Base-by-base conservation (phyloP, 1,140 invertebrate genomes). In the Pachypsylla venusta region DNA sequence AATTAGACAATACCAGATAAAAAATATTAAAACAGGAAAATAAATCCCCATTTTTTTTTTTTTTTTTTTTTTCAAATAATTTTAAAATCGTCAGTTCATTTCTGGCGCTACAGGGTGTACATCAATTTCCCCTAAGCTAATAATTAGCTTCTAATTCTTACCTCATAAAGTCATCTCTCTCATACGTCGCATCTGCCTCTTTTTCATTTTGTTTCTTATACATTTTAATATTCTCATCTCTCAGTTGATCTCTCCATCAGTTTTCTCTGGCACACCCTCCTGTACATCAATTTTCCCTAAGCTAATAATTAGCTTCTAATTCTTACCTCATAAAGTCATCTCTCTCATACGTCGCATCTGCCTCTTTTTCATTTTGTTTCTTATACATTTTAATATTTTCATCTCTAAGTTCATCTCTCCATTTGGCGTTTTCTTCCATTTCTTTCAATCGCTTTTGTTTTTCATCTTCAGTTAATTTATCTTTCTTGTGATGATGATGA, bases 361-460 rank as follows among this genome's bases (percentile, higher is more conserved):
- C 54, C 67, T 85, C 83, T 56, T 73, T 75, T 25, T 76, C 75
- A 28, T 82, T 78, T 62, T 81, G 77, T 64, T 82, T 77, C 4
- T 74, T 74, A 67, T 87, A 81, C 27, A 74, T 73, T 63, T 76
- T 79, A 0, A 88, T 76, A 64, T 79, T 82, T 63, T 74, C 74
- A 40, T 74, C 73, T 57, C 85, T 70, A 66, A 84, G 78, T 60
- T 80, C 78, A 58, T 89, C 83, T 7, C 85, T 73, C 77, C 79
- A 79, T 58, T 74, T 73, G 1, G 85, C 87, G 74, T 91, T 84
- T 25, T 76, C 70, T 76, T 86, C 83, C 91, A 95, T 95, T 73
- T 90, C 87, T 54, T 76, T 74, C 60, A 86, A 70, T 57, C 75
- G 75, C 48, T 73, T 74, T 67, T 89, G 81, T 62, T 81, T 84